Percentiles rank a stretch among this genome's conserved stretches.
These are phyloP conservation scores for Drosophila algonquin DNA, from an alignment of 2,888 invertebrate species.

Conservation along the genomic window DNA sequence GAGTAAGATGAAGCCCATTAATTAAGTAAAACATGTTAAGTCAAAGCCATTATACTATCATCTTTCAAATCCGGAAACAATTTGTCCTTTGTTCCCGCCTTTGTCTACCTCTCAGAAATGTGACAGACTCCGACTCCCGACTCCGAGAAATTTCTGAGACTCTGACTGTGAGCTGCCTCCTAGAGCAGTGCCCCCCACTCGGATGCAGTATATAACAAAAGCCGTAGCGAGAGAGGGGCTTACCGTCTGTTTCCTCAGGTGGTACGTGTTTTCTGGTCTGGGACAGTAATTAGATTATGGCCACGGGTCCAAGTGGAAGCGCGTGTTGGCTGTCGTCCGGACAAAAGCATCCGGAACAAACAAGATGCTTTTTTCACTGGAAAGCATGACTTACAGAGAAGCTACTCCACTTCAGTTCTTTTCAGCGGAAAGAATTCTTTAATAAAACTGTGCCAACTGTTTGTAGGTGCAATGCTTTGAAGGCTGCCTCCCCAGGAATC, in stretches of 20 bases:
- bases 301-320: slow-evolving; percentile 33
- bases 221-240: neutral
- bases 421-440: neutral
- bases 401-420: neutral
- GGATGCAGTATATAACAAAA: slow-evolving; percentile 16
- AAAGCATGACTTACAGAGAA: neutral
- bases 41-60: slow-evolving; percentile 27
- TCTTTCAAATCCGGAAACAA: slow-evolving; percentile 32
- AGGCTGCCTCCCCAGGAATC: slow-evolving; percentile 20
- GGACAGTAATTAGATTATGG: slow-evolving; percentile 45
- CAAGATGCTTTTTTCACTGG: neutral
- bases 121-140: neutral
- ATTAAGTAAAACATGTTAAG: neutral
- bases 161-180: neutral
- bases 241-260: slow-evolving; percentile 12
- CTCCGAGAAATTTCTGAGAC: slow-evolving; percentile 5
- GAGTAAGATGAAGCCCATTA: slow-evolving; percentile 4
- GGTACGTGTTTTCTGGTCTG: neutral
- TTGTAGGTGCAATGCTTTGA: slow-evolving; percentile 30
- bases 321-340: slow-evolving; percentile 22
- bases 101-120: slow-evolving; percentile 2
- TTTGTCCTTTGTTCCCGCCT: slow-evolving; percentile 9
- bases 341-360: slow-evolving; percentile 32
- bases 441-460: slow-evolving; percentile 3
- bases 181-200: slow-evolving; percentile 14